Conservation (phyloP, 2,797 vertebrate genomes). For the Gymnoscopelus braueri region DNA sequence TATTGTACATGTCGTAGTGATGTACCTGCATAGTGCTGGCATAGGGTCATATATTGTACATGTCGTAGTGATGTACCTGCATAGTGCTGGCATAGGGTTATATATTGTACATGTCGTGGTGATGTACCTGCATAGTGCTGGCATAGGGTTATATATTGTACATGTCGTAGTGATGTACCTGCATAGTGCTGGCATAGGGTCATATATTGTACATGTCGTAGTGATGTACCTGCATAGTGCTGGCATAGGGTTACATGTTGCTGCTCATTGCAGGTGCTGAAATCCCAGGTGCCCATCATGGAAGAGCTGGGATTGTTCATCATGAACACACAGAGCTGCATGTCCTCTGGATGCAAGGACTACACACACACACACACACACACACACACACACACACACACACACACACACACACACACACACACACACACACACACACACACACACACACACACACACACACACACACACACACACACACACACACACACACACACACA, state of each 20-base stretch:
- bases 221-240: conserved; percentile 82
- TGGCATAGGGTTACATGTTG: conserved; percentile 87
- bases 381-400: not conserved
- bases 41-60: conserved; percentile 84
- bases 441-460: conserved; percentile 13
- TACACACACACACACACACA: conserved; percentile 50
- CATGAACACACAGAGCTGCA: conserved; percentile 85
- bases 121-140: conserved; percentile 86
- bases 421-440: too few relatives aligned
- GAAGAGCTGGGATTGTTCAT: conserved; percentile 85
- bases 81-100: conserved; percentile 88
- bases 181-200: conserved; percentile 87
- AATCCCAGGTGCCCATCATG: conserved; percentile 93
- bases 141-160: conserved; percentile 83
- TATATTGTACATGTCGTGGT: conserved; percentile 48
- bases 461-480: not conserved
- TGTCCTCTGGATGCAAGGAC: conserved; percentile 77
- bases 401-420: not conserved
- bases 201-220: too few relatives aligned
- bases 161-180: conserved; percentile 73
- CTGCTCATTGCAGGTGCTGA: conserved; percentile 81
- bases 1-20: conserved; percentile 48
- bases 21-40: conserved; percentile 88
- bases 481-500: not conserved
- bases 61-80: conserved; percentile 76